Evolutionary conservation across 1,140 invertebrate species (phyloP).

Genomic region (Drosophila kepulauana): DNA sequence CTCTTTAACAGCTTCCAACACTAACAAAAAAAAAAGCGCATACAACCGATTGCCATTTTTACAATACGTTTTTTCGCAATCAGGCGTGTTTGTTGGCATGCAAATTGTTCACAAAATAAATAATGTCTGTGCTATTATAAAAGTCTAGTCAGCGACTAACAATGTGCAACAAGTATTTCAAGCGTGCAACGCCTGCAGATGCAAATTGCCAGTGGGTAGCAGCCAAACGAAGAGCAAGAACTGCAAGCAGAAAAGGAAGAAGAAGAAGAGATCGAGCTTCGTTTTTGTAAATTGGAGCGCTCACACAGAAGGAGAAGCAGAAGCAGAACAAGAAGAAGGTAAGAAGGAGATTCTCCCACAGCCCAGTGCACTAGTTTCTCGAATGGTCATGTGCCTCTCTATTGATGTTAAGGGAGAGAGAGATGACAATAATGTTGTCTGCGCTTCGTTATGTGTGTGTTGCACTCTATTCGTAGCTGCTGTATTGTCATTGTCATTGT

Average conservation of each 20-base stretch:
- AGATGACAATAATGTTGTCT: constrained; percentile 79
- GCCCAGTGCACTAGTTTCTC: constrained; percentile 74
- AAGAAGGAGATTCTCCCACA: constrained; percentile 66
- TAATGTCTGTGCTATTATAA: constrained; percentile 34
- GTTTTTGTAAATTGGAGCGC: constrained; percentile 58
- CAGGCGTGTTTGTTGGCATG: constrained; percentile 27
- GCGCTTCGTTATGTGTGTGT: constrained; percentile 64
- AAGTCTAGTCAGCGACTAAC: constrained; percentile 27
- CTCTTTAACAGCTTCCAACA: too few species aligned
- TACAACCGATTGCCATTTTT: constrained; percentile 8
- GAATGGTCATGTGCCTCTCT: constrained; percentile 2
- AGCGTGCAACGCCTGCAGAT: constrained; percentile 39
- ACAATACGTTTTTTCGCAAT: constrained; percentile 18
- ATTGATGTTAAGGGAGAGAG: constrained; percentile 23
- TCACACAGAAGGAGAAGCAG: background rate
- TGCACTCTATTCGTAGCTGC: background rate
- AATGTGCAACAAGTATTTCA: constrained; percentile 36
- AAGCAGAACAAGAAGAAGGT: background rate
- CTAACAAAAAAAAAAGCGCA: too few species aligned
- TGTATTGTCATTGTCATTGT: constrained; percentile 63
- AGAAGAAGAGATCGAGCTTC: constrained; percentile 16
- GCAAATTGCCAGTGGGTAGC: constrained; percentile 66
- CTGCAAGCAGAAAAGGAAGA: background rate
- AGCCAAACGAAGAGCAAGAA: background rate
- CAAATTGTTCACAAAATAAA: constrained; percentile 37